A percentile compares a stretch with the other conserved stretches of the same genome.
These are phyloP conservation scores for Lycopodina hypogea DNA, from an alignment of 37 sponge, comb jelly and placozoan genomes.

Conservation along the genomic window DNA sequence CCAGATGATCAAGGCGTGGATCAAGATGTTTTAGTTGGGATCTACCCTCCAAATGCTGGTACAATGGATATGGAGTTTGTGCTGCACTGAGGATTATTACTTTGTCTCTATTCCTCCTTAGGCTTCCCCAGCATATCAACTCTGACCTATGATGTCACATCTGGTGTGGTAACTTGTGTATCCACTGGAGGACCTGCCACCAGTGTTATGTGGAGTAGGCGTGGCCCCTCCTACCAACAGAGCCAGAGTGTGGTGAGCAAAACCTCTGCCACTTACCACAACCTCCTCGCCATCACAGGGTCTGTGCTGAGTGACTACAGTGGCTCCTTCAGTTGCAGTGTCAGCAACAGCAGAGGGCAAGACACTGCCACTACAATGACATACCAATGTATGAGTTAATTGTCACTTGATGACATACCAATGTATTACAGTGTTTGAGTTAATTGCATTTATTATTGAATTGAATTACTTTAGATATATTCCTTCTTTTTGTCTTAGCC, in stretches of 20 bases:
- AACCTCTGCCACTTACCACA: not conserved
- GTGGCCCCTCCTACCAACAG: constrained; percentile 12
- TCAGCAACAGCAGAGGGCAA: not conserved
- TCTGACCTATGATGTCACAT: not conserved
- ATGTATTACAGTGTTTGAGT: too few species aligned
- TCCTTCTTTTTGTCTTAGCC: not conserved
- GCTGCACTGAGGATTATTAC: not conserved
- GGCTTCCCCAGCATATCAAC: not conserved
- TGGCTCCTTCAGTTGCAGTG: not conserved
- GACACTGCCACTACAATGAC: too few species aligned
- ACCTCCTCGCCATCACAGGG: not conserved
- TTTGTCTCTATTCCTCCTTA: not conserved
- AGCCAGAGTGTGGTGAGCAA: constrained; percentile 1
- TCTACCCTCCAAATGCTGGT: not conserved
- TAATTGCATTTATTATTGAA: too few species aligned
- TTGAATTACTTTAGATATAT: too few species aligned
- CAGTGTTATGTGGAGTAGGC: constrained; percentile 25
- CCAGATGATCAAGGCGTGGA: not conserved
- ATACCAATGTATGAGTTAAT: too few species aligned
- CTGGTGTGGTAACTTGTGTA: constrained; percentile 14
- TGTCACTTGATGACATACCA: too few species aligned
- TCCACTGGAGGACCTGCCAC: constrained; percentile 40
- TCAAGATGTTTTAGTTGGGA: constrained; percentile 23
- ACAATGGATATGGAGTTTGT: not conserved
- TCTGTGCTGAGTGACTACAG: not conserved